phyloP scores from a whole-genome alignment of 2,113 vertebrate species.

The Python bivittatus region DNA sequence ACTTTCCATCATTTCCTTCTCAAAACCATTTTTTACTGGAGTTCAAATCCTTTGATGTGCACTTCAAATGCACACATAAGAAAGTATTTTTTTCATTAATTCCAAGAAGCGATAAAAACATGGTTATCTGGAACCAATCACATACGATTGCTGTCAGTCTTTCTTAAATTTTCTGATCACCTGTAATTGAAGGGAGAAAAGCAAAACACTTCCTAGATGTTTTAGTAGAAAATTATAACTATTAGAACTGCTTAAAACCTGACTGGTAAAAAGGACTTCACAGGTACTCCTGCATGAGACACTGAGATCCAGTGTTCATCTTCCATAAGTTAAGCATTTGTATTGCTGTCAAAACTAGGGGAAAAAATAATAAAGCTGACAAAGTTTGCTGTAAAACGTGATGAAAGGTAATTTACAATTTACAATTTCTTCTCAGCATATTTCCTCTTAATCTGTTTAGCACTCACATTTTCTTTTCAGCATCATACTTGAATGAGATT shows the following conservation, averaged over 20 bases:
- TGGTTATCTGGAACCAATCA: conserved; percentile 7
- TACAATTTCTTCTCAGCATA: conserved; percentile 17
- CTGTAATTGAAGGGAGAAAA: not conserved
- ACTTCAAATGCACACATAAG: conserved; percentile 2
- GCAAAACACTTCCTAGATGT: not conserved
- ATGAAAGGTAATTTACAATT: conserved; percentile 43
- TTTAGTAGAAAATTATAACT: not conserved
- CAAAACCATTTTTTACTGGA: not conserved
- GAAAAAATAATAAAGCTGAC: conserved; percentile 37
- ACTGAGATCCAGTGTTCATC: not conserved
- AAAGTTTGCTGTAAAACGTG: conserved; percentile 47
- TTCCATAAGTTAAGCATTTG: conserved; percentile 36
- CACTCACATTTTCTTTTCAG: conserved; percentile 6
- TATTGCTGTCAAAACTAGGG: conserved; percentile 46
- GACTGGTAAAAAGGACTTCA: not conserved
- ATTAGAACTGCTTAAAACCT: not conserved
- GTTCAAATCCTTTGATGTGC: conserved; percentile 10
- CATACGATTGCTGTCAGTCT: not conserved
- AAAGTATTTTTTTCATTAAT: not conserved
- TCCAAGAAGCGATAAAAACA: not conserved
- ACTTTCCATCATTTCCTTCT: not conserved
- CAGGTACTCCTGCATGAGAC: not conserved
- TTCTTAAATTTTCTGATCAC: not conserved
- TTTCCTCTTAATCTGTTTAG: conserved; percentile 40
- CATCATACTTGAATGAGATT: conserved; percentile 26